Base-by-base conservation (phyloP, 2,797 vertebrate genomes). In the Heteromormyrus szaboi region DNA sequence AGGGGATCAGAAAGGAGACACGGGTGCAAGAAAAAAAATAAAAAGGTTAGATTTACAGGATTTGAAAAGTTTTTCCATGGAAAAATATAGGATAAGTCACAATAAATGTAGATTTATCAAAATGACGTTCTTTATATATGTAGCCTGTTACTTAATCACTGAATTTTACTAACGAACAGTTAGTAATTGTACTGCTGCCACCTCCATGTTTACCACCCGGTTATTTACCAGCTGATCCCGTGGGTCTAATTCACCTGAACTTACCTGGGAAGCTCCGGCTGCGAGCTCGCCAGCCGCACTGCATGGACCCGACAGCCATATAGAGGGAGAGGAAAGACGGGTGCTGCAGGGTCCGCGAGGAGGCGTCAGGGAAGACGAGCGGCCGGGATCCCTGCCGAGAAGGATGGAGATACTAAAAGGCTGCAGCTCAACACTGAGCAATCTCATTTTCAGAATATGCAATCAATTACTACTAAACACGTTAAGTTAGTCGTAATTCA, bases 271-370 rank as follows among this genome's bases (percentile, higher is more conserved):
- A 46, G 25, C 51, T 14, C 12, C 53, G 85, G 51, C 83, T 79
- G 6, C 25, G 87, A 41, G 79, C 79, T 59, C 81, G 25, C 87
- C 46, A 81, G 25, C 56, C 54, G 79, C 65, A 79, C n/a, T 37
- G 84, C 48, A 29, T 86, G 14, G 59, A 83, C 76, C 88, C 90
- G 14, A 85, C 83, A 65, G 87, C 68, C 87, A 88, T 25, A 85
- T 90, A 89, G 62, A 90, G 9, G 25, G 91, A 53, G 54, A 56
- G 33, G 53, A 91, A 90, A 11, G 91, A 89, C 33, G 91, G 91
- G 87, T 90, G 90, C 8, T 84, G 72, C 22, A 89, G 59, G 62
- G 89, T 90, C 25, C 89, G 88, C 2, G 48, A 89, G 4, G 90
- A 90, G 59, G 33, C 88, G n/a, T 53, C 4, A 19, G 89, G 89